Percentiles rank a stretch among this genome's conserved stretches.
phyloP scores from a whole-genome alignment of 2,113 vertebrate genomes.

The Ahaetulla prasina region DNA sequence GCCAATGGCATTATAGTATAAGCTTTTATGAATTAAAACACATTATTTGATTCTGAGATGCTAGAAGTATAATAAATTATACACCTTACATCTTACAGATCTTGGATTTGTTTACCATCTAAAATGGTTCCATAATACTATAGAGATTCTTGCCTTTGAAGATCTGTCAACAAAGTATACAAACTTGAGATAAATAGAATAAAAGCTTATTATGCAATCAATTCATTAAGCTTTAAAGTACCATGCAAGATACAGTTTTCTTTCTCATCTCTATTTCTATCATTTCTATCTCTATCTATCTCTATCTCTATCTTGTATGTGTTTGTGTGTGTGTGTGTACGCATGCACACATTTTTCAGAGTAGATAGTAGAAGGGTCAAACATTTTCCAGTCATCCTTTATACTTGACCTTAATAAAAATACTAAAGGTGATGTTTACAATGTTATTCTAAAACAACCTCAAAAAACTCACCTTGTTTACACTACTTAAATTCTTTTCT shows the following conservation, averaged over 20 bases:
- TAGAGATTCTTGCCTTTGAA: neutral
- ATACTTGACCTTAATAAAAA: neutral
- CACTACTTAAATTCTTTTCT: neutral
- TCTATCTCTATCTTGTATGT: too few relatives aligned
- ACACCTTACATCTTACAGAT: neutral
- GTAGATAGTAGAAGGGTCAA: neutral
- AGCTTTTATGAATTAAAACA: neutral
- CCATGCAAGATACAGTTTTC: neutral
- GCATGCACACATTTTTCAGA: neutral
- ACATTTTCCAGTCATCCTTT: neutral
- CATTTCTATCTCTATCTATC: neutral
- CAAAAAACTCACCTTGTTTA: too few relatives aligned
- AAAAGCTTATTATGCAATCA: neutral
- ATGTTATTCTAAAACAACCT: neutral
- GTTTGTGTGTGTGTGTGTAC: too few relatives aligned
- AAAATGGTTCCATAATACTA: neutral
- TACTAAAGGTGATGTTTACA: neutral
- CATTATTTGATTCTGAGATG: neutral
- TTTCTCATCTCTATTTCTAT: neutral
- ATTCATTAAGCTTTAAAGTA: neutral
- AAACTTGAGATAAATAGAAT: neutral
- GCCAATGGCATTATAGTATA: too few relatives aligned
- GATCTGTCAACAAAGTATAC: neutral
- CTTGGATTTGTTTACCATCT: neutral
- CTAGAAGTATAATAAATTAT: neutral